Base-by-base conservation (phyloP, 2,888 invertebrate genomes). In the Drosophila recens region DNA sequence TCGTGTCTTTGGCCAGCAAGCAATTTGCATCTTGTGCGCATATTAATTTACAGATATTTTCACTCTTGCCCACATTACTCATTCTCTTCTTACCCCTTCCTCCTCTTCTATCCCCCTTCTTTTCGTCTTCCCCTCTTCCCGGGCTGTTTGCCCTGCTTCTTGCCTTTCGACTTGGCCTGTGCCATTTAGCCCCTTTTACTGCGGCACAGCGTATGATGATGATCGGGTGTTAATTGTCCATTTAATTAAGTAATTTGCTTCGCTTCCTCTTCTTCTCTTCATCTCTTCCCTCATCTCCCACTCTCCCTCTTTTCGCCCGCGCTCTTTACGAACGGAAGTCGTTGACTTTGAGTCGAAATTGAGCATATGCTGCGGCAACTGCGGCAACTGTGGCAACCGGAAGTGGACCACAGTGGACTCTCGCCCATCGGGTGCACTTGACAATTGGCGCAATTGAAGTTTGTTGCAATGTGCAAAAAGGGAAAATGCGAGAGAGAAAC, bases 191-290 rank as follows among this genome's bases (percentile, higher is more conserved):
- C 49, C 40, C n/a, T 36, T 42, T 49, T 63, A 57, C 45, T 71
- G 78, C 58, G 67, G 63, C 63, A 20, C 42, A 30, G 23, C 62
- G 43, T 48, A 43, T 58, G 72, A 65, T 58, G 76, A 62, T 81
- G 75, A 72, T 76, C 77, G 87, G 89, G 90, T 90, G 90, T 90
- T 90, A 90, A 90, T 91, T 91, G 87, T 81, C 81, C 89, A 79
- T 83, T 90, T 90, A 90, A 90, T 90, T 90, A 91, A 90, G 89
- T 90, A 90, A 90, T 90, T 90, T 91, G 90, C 88, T 74, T 34
- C 75, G 66, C 70, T 79, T 79, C 79, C 79, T 65, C 57, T 27
- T 15, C 30, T 30, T 38, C 13, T 23, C 6, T 40, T 6, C 49
- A 10, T 3, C 34, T 34, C 38, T 42, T 11, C 40, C 15, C 34